Conservation (phyloP, 2,113 vertebrate genomes). For the Genyomyrus donnyi region DNA sequence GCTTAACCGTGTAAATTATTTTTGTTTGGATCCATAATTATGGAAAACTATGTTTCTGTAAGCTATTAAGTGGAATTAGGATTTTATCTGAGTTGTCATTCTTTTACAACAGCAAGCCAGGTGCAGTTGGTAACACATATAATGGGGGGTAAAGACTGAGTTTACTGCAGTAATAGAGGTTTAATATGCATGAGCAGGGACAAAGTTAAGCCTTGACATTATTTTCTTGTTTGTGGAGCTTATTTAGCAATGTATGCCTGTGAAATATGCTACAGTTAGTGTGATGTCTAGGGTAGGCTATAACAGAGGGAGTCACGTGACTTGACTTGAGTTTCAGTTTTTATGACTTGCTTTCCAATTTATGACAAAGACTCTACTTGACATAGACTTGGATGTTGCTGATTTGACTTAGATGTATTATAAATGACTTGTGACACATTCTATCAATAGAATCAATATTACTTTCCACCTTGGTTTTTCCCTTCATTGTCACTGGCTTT, state of each 20-base stretch:
- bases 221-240: background rate
- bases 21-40: background rate
- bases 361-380: background rate
- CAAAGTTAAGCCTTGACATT: background rate
- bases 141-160: background rate
- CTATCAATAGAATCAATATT: background rate
- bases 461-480: background rate
- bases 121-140: background rate
- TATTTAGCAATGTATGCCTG: background rate
- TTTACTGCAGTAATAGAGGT: background rate
- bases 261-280: background rate
- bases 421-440: background rate
- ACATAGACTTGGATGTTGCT: background rate
- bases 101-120: background rate
- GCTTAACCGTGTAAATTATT: background rate
- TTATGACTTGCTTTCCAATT: background rate
- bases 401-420: background rate
- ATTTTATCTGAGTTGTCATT: background rate
- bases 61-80: background rate
- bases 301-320: background rate
- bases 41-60: background rate
- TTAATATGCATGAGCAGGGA: background rate
- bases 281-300: background rate
- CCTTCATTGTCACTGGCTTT: background rate
- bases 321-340: background rate